phyloP scores from a whole-genome alignment of 2,888 invertebrate species.

The Netelia fuscicornis region DNA sequence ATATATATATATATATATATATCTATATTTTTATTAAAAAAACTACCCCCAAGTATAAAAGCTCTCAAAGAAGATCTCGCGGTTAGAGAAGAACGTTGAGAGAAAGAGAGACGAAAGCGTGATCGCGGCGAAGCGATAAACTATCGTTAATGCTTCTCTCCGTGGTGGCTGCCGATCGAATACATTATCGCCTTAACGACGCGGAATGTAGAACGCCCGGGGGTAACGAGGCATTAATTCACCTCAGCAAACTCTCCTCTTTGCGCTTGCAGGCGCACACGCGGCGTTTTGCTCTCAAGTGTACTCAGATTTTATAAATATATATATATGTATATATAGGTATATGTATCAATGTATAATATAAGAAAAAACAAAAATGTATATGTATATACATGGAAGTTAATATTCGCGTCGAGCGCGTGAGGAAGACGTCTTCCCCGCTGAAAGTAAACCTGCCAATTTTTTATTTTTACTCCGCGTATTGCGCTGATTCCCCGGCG shows the following conservation, averaged over 20 bases:
- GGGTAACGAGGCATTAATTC: conserved; percentile 73
- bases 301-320: conserved; percentile 19
- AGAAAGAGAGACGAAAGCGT: conserved; percentile 29
- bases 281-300: conserved; percentile 33
- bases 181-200: conserved; percentile 78
- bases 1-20: neutral
- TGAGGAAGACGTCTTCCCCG: conserved; percentile 57
- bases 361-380: neutral
- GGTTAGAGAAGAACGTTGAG: neutral
- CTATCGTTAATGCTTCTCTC: conserved; percentile 75
- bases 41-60: conserved; percentile 47
- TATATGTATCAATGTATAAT: neutral
- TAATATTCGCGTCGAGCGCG: conserved; percentile 47
- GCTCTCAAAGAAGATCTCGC: conserved; percentile 37
- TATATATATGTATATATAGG: neutral
- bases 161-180: conserved; percentile 73
- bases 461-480: neutral
- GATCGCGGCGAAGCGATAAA: conserved; percentile 74
- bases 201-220: conserved; percentile 74
- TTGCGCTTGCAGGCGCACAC: conserved; percentile 33
- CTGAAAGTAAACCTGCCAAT: conserved; percentile 32
- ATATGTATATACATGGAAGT: neutral
- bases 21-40: neutral
- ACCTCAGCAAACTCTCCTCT: conserved; percentile 62
- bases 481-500: conserved; percentile 52